A percentile compares a stretch with the other conserved stretches of the same genome.
Conservation (phyloP, 2,888 invertebrate genomes). For the Ochlodes sylvanus region DNA sequence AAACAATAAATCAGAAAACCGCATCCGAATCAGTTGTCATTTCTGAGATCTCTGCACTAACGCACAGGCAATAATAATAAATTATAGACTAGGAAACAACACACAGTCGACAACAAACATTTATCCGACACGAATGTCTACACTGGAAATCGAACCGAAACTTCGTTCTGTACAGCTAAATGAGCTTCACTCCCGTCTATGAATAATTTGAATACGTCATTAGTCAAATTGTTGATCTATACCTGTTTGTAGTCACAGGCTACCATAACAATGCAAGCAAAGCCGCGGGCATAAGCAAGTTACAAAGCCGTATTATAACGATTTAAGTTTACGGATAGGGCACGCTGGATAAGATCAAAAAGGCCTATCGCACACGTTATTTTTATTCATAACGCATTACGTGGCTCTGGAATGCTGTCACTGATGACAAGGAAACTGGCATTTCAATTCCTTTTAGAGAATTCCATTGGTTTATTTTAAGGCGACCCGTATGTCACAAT, state of each 20-base stretch:
- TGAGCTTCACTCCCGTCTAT: too few relatives aligned
- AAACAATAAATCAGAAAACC: too few relatives aligned
- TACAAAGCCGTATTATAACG: conserved; percentile 4
- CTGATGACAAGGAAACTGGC: conserved; percentile 2
- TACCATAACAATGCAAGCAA: background rate
- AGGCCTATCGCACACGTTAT: conserved; percentile 12
- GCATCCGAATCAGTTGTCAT: too few relatives aligned
- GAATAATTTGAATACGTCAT: too few relatives aligned
- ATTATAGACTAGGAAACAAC: too few relatives aligned
- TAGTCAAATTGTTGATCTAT: background rate
- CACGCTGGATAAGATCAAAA: conserved; percentile 22
- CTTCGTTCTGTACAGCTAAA: too few relatives aligned
- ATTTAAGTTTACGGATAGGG: conserved; percentile 7
- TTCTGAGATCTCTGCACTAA: too few relatives aligned
- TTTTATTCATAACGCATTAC: conserved; percentile 10
- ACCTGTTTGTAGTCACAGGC: background rate
- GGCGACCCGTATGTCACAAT: too few relatives aligned
- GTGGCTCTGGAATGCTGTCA: background rate
- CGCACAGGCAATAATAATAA: too few relatives aligned
- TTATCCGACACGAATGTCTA: too few relatives aligned
- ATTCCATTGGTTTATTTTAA: background rate
- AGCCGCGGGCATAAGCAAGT: background rate
- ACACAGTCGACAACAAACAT: too few relatives aligned
- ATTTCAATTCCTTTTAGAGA: background rate
- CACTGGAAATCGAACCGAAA: too few relatives aligned